These are phyloP conservation scores for Spheniscus mendiculus DNA, from an alignment of 2,113 vertebrate genomes.

Conservation along the genomic window DNA sequence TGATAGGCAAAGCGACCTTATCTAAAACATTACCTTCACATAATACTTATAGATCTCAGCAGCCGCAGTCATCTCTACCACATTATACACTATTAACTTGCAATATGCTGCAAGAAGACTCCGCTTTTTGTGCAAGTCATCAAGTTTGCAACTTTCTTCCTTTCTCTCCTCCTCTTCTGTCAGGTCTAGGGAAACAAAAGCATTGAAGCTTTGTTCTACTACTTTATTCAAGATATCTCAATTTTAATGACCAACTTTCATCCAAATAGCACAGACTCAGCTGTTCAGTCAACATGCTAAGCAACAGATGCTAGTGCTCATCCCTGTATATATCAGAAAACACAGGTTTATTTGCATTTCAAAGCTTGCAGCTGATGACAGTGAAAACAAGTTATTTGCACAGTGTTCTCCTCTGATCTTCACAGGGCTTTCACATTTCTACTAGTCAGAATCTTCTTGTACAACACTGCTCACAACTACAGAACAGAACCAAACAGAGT, in stretches of 20 bases:
- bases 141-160: constrained; percentile 69
- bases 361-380: background rate
- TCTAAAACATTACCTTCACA: constrained; percentile 80
- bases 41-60: constrained; percentile 88
- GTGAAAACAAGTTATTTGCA: background rate
- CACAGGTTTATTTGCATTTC: background rate
- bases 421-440: background rate
- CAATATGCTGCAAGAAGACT: constrained; percentile 86
- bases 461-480: background rate
- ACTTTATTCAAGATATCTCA: background rate
- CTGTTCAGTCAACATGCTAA: background rate
- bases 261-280: background rate
- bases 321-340: background rate
- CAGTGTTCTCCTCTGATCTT: background rate
- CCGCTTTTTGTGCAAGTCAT: constrained; percentile 80
- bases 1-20: background rate
- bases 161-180: constrained; percentile 46
- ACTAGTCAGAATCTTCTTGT: background rate
- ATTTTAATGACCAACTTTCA: constrained; percentile 13
- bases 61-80: constrained; percentile 85
- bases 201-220: background rate
- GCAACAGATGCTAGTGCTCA: background rate
- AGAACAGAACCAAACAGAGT: background rate
- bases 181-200: constrained; percentile 44
- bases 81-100: constrained; percentile 84